Evolutionary conservation across 2,888 invertebrate species (phyloP).

Genomic region (Glyphotaelius pellucidus): DNA sequence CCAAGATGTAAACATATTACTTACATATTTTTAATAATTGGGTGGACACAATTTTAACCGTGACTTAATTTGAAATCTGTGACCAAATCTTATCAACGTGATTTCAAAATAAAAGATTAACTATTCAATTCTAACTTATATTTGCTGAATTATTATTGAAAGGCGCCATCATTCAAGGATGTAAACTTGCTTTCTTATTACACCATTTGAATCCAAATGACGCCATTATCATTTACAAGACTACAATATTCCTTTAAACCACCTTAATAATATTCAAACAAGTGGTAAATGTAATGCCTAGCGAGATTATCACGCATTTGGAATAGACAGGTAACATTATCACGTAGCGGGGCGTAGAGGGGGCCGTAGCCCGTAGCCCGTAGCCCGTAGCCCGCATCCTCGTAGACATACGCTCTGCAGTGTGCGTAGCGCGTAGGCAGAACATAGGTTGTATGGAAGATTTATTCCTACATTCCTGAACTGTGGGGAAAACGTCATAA

Average conservation of each 20-base stretch:
- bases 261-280: conserved; percentile 59
- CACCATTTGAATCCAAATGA: not conserved
- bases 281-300: conserved; percentile 60
- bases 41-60: too few species aligned
- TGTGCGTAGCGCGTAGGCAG: not conserved
- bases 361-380: not conserved
- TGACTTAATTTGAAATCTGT: too few species aligned
- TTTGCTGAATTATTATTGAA: not conserved
- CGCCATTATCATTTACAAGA: not conserved
- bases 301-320: conserved; percentile 61
- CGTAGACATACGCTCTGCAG: not conserved
- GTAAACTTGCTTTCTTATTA: not conserved
- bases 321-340: conserved; percentile 63
- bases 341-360: conserved; percentile 55
- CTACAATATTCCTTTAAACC: conserved; percentile 21
- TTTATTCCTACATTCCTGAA: not conserved
- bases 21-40: too few species aligned
- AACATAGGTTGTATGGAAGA: not conserved
- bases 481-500: not conserved
- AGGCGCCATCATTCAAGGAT: not conserved
- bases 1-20: too few species aligned
- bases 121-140: not conserved
- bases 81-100: too few species aligned
- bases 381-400: not conserved
- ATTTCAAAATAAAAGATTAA: too few species aligned